Percentiles rank a stretch among this genome's conserved stretches.
Evolutionary conservation across 2,113 vertebrate species (phyloP).

Genomic region (Xiphophorus hellerii): DNA sequence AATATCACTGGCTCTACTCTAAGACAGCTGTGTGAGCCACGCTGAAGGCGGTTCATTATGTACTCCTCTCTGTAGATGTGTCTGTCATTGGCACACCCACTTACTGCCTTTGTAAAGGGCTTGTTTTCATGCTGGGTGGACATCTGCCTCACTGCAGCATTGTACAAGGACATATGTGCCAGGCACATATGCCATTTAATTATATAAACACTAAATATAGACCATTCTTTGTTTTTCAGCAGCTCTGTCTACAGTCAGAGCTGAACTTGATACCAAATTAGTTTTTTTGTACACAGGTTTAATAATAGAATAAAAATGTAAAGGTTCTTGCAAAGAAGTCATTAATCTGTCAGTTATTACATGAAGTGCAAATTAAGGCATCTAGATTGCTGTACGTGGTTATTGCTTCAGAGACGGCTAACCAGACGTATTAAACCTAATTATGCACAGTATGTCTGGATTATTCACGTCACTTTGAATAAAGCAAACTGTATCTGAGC

Average conservation of each 20-base stretch:
- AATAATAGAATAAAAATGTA: background rate
- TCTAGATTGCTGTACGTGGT: constrained; percentile 10
- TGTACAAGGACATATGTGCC: constrained; percentile 45
- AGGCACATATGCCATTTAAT: constrained; percentile 53
- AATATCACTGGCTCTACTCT: constrained; percentile 17
- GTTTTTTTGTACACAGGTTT: constrained; percentile 4
- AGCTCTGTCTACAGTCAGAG: constrained; percentile 15
- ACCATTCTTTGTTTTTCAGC: constrained; percentile 23
- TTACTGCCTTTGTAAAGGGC: constrained; percentile 43
- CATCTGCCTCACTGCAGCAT: constrained; percentile 61
- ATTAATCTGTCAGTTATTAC: background rate
- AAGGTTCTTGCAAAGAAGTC: background rate
- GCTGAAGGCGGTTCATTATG: constrained; percentile 55
- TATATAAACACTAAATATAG: constrained; percentile 49
- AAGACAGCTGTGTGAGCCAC: constrained; percentile 29
- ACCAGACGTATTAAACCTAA: background rate
- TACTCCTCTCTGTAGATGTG: constrained; percentile 38
- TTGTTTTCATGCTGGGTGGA: constrained; percentile 65
- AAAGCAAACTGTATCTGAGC: constrained; percentile 7
- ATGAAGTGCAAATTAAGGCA: constrained; percentile 8
- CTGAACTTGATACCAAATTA: constrained; percentile 16
- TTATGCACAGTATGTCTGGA: background rate
- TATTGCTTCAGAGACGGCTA: background rate
- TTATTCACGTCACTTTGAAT: constrained; percentile 6
- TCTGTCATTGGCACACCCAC: constrained; percentile 56